Base-by-base conservation (phyloP, 2,888 invertebrate species). In the Sinhomidia bicolor region DNA sequence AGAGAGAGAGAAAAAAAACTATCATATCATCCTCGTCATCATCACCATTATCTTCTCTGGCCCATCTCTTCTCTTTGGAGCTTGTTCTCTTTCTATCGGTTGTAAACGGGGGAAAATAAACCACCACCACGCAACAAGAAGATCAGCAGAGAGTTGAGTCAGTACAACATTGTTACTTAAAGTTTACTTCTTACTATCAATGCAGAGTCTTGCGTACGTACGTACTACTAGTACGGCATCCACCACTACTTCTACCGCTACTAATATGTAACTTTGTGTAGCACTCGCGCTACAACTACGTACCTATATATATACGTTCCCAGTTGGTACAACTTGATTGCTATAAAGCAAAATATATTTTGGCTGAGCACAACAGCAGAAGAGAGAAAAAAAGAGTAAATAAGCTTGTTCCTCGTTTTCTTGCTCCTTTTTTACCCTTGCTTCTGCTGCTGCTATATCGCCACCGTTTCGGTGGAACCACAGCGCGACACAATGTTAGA, bases 21-120 rank as follows among this genome's bases (percentile, higher is more conserved):
- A 68, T 68, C 51, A 68, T 82, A 82, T 71, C 82, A 68, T 65
- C 47, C 36, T 62, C 80, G 60, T 36, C 29, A 79, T 36, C 57
- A 79, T 41, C 51, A 54, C n/a, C n/a, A n/a, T 68, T 44, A 20
- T 71, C 68, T 10, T 68, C 41, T 41, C 14, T 41, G 68, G 17
- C 14, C 41, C 41, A 71, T 71, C 71, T 44, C 41, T 32, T 32
- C 65, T 65, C 65, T 51, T 65, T 65, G 65, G 65, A 65, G 65
- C 26, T 54, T 54, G 10, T 47, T 14, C 54, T 54, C 54, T 17
- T 4, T 7, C 62, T 62, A 10, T 20, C 20, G 9, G 17, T 9
- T 6, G n/a, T 60, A 60, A 41, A 82, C 51, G 36, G 82, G 82
- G 82, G 68, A 65, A 68, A 82, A 82, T 54, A 82, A 82, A 26